These are phyloP conservation scores for Engystomops pustulosus DNA, from an alignment of 2,113 vertebrate genomes.

Conservation along the genomic window DNA sequence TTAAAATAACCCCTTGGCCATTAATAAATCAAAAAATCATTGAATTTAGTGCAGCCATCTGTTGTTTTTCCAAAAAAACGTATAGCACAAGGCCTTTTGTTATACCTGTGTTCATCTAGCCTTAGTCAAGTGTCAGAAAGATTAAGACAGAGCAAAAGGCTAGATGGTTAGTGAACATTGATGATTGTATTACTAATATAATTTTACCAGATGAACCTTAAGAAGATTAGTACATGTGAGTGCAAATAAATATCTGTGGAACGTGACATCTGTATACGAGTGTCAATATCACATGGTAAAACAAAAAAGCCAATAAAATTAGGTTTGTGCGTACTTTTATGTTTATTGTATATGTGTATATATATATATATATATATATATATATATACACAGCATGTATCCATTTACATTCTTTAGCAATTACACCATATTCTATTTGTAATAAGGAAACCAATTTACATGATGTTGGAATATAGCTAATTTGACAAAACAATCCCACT, in stretches of 20 bases:
- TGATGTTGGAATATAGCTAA: slow-evolving; percentile 25
- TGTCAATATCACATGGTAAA: neutral
- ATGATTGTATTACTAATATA: neutral
- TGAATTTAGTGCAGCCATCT: too few species aligned
- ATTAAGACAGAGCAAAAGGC: neutral
- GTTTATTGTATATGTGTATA: neutral
- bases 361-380: neutral
- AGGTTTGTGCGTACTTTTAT: neutral
- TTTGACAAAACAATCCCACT: slow-evolving; percentile 38
- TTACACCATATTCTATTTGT: slow-evolving; percentile 22
- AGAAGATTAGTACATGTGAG: neutral
- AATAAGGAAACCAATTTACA: slow-evolving; percentile 28
- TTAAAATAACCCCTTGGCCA: too few species aligned
- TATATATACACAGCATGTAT: slow-evolving; percentile 4
- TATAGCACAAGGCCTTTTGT: too few species aligned
- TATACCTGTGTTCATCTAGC: too few species aligned
- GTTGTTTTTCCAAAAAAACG: too few species aligned
- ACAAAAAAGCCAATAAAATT: neutral
- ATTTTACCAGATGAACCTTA: neutral
- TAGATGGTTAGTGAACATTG: neutral
- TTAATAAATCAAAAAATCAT: too few species aligned
- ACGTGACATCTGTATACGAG: neutral
- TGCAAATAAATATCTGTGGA: too few species aligned
- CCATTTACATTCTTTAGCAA: slow-evolving; percentile 25
- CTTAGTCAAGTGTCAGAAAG: too few species aligned